Evolutionary conservation across 2,797 vertebrate genomes (phyloP).

Genomic region (Pangasius krempfi): DNA sequence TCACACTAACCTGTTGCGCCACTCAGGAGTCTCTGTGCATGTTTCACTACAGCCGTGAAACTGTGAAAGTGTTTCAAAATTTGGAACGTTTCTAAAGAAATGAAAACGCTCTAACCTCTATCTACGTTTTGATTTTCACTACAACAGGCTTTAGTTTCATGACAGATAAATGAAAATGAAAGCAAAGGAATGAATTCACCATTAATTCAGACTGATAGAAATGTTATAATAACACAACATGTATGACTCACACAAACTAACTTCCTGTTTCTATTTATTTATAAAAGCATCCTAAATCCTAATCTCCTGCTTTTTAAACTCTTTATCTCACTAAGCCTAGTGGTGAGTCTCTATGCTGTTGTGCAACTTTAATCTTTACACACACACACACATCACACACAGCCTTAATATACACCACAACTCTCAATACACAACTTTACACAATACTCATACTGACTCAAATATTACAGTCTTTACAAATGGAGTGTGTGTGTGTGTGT

Average conservation of each 20-base stretch:
- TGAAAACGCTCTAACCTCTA: no score
- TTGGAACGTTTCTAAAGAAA: no score
- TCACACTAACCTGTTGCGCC: neutral
- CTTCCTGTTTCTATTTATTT: neutral
- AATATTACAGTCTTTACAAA: neutral
- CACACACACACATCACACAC: neutral
- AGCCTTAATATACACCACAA: neutral
- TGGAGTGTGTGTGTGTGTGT: neutral
- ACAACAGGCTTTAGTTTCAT: neutral
- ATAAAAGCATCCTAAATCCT: slow-evolving; percentile 7
- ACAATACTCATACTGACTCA: neutral
- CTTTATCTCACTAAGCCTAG: slow-evolving; percentile 13
- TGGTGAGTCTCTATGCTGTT: neutral
- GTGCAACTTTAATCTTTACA: slow-evolving; percentile 25
- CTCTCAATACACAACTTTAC: neutral
- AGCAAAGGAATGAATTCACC: neutral
- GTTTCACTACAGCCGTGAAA: no score
- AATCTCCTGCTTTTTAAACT: slow-evolving; percentile 24
- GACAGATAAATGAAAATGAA: neutral
- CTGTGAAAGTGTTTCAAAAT: no score
- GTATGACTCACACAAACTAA: neutral
- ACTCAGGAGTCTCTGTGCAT: neutral
- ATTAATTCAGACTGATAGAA: neutral
- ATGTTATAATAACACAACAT: neutral
- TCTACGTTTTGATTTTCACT: no score